Base-by-base conservation (phyloP, 2,113 vertebrate species). In the Caretta caretta region DNA sequence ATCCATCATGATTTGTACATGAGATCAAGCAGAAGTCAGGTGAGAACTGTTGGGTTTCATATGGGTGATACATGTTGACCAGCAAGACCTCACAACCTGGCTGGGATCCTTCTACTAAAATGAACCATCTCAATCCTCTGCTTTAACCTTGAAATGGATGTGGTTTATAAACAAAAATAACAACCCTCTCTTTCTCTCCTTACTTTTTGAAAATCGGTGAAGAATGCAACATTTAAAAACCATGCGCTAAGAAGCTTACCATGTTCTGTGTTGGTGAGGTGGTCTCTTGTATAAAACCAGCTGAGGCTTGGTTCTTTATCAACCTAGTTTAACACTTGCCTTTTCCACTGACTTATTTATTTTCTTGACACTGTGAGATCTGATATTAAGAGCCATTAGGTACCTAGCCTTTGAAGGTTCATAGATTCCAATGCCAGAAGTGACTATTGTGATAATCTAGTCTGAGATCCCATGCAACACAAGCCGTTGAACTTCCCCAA, bases 341-440 rank as follows among this genome's bases (percentile, higher is more conserved):
- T 96, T 95, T 96, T 85, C 59, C 54, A 90, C 29, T 46, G 94
- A 94, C 54, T 83, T 79, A 6, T 46, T 19, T 9, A 81, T 76
- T 87, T 51, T 69, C 91, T 96, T 96, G 90, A 93, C 91, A 84
- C 80, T 51, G 86, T 89, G 76, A 95, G 80, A 96, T 1, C 10
- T 27, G 38, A 97, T 90, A 95, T 94, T 88, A 96, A 85, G 42
- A 92, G 11, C 65, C 90, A 94, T 84, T 97, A 96, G 22, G 22
- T 25, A 97, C 94, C 95, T 96, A 69, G 81, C 95, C 96, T 97
- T 96, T 96, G 81, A 91, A 97, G 95, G 93, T 90, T 79, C 97
- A 94, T 97, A 92, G 95, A 2, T 79, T 90, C 35, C 50, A 94
- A 95, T 94, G 95, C 94, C 89, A 96, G 85, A 93, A 90, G 84